Conservation (phyloP, 2,113 vertebrate species). For the Osmerus mordax region DNA sequence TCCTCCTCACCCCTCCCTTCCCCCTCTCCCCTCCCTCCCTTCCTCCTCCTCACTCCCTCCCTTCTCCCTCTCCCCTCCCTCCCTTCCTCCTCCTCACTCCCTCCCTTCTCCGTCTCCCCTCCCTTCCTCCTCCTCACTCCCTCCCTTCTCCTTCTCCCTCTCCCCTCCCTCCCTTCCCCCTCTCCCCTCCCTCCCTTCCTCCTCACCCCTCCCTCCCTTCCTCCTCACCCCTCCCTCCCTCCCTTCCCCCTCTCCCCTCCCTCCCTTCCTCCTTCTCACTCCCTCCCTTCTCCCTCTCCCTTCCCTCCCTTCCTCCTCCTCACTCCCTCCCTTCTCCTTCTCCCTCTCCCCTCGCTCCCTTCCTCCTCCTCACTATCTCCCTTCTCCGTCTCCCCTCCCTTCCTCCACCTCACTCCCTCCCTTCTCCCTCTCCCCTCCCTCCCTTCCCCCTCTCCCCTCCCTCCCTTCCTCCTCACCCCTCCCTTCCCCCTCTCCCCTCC, state of each 20-base stretch:
- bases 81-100: not conserved
- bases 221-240: too few relatives aligned
- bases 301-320: not conserved
- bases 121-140: not conserved
- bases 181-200: not conserved
- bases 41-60: too few relatives aligned
- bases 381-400: not conserved
- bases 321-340: not conserved
- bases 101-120: not conserved
- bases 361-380: too few relatives aligned
- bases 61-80: not conserved
- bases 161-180: not conserved
- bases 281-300: not conserved
- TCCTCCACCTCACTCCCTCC: not conserved
- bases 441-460: not conserved
- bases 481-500: not conserved
- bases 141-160: not conserved
- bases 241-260: not conserved
- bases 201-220: not conserved
- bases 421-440: not conserved
- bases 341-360: not conserved
- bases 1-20: not conserved
- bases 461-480: not conserved
- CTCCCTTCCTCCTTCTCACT: not conserved
- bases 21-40: not conserved